These are phyloP conservation scores for Priocnemis perturbator DNA, from an alignment of 2,888 invertebrate species.

Conservation along the genomic window DNA sequence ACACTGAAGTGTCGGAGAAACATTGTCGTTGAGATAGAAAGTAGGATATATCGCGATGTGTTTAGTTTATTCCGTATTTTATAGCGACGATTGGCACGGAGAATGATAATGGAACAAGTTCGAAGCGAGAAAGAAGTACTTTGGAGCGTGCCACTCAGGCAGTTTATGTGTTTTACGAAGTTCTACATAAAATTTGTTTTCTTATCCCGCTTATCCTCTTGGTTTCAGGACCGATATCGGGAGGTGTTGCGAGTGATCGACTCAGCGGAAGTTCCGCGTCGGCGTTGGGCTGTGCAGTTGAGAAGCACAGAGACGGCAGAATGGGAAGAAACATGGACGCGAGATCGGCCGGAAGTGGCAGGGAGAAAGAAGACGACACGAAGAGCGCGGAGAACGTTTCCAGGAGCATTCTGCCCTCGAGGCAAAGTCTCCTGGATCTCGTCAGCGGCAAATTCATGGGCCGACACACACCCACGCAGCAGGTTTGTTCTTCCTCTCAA, in stretches of 20 bases:
- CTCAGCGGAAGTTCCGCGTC: slow-evolving; percentile 66
- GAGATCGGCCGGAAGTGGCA: slow-evolving; percentile 30
- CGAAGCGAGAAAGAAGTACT: no score
- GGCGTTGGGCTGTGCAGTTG: slow-evolving; percentile 60
- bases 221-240: slow-evolving; percentile 38
- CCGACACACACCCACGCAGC: slow-evolving; percentile 70
- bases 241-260: slow-evolving; percentile 59
- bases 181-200: no score
- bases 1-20: no score
- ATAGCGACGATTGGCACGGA: no score
- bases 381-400: slow-evolving; percentile 71
- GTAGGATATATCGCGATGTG: no score
- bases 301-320: slow-evolving; percentile 58
- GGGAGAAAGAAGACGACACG: slow-evolving; percentile 64
- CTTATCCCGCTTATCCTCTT: no score
- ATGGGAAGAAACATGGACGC: slow-evolving; percentile 36
- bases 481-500: slow-evolving; percentile 51
- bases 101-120: no score
- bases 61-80: no score
- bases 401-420: slow-evolving; percentile 65
- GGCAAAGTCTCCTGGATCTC: slow-evolving; percentile 72
- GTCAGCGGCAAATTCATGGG: slow-evolving; percentile 72
- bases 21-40: no score
- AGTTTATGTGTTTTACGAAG: no score
- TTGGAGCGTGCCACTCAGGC: no score